Evolutionary conservation across 2,888 invertebrate genomes (phyloP), one percentile per base, ranked within the genome.

Genomic region (Drosophila setosimentum): DNA sequence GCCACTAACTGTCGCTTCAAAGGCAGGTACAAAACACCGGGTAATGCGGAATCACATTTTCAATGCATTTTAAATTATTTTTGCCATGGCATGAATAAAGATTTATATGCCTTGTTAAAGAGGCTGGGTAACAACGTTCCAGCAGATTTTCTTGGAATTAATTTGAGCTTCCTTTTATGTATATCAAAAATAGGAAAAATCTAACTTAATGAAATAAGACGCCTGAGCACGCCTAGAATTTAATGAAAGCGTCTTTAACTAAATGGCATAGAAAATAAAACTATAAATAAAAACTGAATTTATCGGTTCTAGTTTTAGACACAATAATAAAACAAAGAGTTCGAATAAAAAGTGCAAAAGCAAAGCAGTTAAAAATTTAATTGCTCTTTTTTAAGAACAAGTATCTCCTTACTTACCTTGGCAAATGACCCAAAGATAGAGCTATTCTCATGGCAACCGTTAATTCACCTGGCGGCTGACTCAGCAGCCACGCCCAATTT

Each of bases 401-500:
- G n/a, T 55, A 42, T 33, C 51, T 30, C 45, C 32, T 37, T 33
- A 33, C 40, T 53, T 42, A 33, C 37, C 49, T 40, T 40, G 65
- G 75, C 66, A 68, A 60, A 72, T 65, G 53, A 8, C 29, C 16
- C 13, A 16, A 7, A 29, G 55, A 37, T 27, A 53, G 49, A 29
- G 50, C 40, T 30, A 37, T 45, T 67, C 59, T 63, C 58, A 61
- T 53, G 65, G 57, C 66, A 51, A 65, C 53, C 73, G 68, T 78
- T 78, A 81, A 80, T 53, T 73, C 57, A 67, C 65, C 66, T 68
- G 70, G 62, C 42, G 66, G 74, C 64, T 29, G 37, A 21, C 58
- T 42, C 29, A 37, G 55, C 13, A 10, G 42, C 68, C 77, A 77
- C 84, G 63, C 85, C 85, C 84, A 78, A 76, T 85, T 89, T 82